Conservation (phyloP, 2,113 vertebrate genomes). For the Arenaria interpres region DNA sequence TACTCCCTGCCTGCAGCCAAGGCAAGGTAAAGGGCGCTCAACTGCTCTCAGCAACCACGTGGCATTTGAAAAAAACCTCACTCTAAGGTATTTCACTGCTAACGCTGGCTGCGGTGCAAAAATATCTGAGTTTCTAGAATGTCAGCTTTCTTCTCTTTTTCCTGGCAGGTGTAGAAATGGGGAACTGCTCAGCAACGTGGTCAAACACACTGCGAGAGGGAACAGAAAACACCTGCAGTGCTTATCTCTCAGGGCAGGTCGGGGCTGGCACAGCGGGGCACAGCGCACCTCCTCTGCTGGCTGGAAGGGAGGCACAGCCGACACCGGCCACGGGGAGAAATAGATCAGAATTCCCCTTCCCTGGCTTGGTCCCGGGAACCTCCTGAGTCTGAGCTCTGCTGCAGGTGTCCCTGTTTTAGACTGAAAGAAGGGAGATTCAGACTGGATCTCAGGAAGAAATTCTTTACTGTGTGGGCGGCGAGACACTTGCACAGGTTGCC, state of each 20-base stretch:
- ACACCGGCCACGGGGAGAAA: rapidly evolving
- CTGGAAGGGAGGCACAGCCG: neutral
- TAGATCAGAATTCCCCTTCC: neutral
- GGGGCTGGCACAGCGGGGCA: neutral
- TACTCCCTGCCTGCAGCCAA: neutral
- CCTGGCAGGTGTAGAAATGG: neutral
- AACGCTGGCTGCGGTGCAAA: neutral
- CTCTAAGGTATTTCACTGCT: neutral
- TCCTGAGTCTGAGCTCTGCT: neutral
- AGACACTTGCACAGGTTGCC: neutral
- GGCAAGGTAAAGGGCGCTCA: neutral
- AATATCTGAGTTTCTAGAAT: neutral
- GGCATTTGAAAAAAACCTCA: neutral
- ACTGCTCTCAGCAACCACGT: rapidly evolving
- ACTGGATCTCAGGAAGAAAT: neutral
- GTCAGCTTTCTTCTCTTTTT: neutral
- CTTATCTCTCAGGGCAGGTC: neutral
- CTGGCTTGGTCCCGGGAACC: neutral
- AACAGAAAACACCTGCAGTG: neutral
- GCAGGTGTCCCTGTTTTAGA: neutral
- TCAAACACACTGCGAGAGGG: neutral
- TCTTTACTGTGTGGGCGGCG: neutral
- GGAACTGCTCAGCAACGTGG: neutral
- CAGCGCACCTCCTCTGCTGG: neutral
- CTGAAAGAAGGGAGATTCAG: neutral